These are phyloP conservation scores for Lepilemur septentrionalis DNA, from an alignment of 2,797 vertebrate genomes.

Conservation along the genomic window DNA sequence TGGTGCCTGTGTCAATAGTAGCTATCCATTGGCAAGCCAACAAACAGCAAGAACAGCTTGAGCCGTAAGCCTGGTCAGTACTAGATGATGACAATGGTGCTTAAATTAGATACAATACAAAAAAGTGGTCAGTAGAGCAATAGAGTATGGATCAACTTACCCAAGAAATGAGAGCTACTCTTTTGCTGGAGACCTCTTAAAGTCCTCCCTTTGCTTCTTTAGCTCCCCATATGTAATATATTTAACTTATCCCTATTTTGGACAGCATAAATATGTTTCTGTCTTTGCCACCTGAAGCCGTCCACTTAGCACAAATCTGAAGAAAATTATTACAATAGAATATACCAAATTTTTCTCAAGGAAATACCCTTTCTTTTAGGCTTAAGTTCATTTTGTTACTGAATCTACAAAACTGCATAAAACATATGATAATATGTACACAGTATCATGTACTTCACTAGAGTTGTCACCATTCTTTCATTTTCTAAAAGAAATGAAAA, in stretches of 20 bases:
- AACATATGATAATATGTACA: not conserved
- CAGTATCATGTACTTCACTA: not conserved
- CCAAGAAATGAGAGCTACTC: not conserved
- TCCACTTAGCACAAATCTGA: not conserved
- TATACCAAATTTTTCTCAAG: not conserved
- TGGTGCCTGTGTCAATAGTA: not conserved
- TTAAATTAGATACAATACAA: not conserved
- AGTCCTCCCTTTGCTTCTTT: not conserved
- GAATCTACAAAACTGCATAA: not conserved
- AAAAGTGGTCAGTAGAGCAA: not conserved
- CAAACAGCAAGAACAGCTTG: not conserved
- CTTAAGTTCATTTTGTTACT: not conserved
- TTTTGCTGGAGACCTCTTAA: not conserved
- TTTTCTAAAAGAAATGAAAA: not conserved
- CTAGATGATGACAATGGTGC: not conserved
- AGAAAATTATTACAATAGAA: constrained; percentile 18
- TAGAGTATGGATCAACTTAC: not conserved
- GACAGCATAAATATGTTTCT: not conserved
- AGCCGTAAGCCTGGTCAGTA: not conserved
- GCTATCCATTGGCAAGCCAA: not conserved
- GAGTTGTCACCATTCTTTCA: not conserved
- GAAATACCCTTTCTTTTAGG: not conserved
- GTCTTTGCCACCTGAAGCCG: not conserved
- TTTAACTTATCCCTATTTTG: not conserved
- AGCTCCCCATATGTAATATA: not conserved